Evolutionary conservation across 2,888 invertebrate genomes (phyloP).

Genomic region (Machimus atricapillus): DNA sequence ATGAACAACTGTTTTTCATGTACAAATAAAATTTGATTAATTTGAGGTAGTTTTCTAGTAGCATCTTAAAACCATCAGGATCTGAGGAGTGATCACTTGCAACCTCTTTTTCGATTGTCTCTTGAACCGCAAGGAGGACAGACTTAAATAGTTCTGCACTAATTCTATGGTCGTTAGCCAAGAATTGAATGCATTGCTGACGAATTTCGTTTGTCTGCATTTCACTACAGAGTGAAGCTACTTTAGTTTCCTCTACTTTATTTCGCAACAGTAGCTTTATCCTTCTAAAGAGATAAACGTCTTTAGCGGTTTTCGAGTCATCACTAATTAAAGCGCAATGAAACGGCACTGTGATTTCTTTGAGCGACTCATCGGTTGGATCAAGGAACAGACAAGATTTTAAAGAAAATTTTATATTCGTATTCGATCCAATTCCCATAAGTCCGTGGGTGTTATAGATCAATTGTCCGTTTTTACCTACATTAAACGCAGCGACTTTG

Average conservation of each 20-base stretch:
- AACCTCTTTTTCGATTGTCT: conserved; percentile 53
- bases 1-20: conserved; percentile 48
- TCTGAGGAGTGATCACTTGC: not conserved
- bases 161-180: conserved; percentile 71
- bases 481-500: conserved; percentile 89
- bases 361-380: conserved; percentile 77
- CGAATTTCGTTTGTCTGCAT: conserved; percentile 76
- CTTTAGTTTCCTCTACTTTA: conserved; percentile 46
- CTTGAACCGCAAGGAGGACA: conserved; percentile 60
- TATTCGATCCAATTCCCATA: conserved; percentile 72
- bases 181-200: conserved; percentile 74
- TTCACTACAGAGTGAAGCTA: conserved; percentile 64
- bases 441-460: conserved; percentile 82
- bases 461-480: conserved; percentile 82
- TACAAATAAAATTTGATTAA: conserved; percentile 57
- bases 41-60: conserved; percentile 53
- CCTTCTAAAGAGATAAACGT: conserved; percentile 84
- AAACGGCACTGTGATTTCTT: conserved; percentile 86
- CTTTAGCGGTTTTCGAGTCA: conserved; percentile 85
- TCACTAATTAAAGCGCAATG: conserved; percentile 88
- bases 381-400: conserved; percentile 83
- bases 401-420: conserved; percentile 68
- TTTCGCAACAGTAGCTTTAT: conserved; percentile 72
- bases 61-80: conserved; percentile 49
- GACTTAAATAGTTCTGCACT: conserved; percentile 68